Percentiles rank a stretch among this genome's conserved stretches.
These are phyloP conservation scores for Aegypius monachus DNA, from an alignment of 2,113 vertebrate genomes.

Conservation along the genomic window DNA sequence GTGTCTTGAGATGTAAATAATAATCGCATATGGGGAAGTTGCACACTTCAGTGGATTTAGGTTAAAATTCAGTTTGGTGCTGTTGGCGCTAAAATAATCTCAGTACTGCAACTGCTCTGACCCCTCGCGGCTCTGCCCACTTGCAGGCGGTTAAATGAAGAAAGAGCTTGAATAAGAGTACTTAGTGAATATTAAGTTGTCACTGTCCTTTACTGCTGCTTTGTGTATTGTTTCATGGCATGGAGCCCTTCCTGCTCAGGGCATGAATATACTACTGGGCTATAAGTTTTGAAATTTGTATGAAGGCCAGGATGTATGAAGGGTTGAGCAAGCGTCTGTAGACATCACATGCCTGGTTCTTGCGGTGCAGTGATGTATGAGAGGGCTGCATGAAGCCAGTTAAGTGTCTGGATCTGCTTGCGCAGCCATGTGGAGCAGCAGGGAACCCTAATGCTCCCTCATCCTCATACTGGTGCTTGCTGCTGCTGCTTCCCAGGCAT, in stretches of 20 bases:
- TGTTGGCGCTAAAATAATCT: not conserved
- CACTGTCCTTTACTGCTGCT: not conserved
- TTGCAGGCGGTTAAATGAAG: not conserved
- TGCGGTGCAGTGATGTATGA: not conserved
- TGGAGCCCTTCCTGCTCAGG: not conserved
- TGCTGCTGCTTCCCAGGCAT: not conserved
- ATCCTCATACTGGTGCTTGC: accelerated
- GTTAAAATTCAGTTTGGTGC: not conserved
- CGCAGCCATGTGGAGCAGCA: not conserved
- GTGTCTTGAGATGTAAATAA: not conserved
- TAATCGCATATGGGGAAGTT: accelerated
- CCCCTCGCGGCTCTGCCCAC: not conserved
- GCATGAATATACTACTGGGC: not conserved
- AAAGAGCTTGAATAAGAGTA: not conserved
- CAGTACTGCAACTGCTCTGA: not conserved
- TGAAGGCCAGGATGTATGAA: not conserved
- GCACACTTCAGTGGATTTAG: not conserved
- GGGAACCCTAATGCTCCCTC: not conserved
- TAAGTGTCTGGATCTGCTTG: not conserved
- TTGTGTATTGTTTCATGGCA: not conserved
- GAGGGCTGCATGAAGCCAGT: not conserved
- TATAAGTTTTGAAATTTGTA: not conserved
- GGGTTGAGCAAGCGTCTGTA: not conserved
- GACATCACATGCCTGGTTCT: accelerated
- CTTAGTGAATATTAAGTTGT: not conserved